Evolutionary conservation across 2,888 invertebrate genomes (phyloP), one percentile per base, ranked within the genome.

Genomic region (Morpho helenor): DNA sequence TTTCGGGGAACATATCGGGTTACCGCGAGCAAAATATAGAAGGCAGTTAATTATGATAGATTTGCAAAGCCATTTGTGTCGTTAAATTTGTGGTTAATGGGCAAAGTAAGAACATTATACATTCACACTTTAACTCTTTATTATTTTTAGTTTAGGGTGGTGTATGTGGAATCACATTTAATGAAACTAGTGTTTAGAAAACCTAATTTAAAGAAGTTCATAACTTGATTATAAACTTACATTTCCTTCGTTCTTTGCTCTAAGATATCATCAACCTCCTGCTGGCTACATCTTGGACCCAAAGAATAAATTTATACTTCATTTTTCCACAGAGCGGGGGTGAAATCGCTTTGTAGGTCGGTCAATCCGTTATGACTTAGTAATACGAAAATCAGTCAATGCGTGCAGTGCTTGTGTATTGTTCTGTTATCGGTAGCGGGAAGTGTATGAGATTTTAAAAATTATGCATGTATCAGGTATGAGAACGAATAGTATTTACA

Each of bases 261-360:
- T 72, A 62, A 64, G 63, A 59, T 56, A 52, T 63, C 64, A 67
- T 68, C 62, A 63, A 62, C 58, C 66, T 67, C 65, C 72, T 79
- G 79, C 79, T 78, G 76, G 77, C 68, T 70, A 72, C 76, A 77
- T 77, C 77, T 79, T 77, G 78, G 74, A 74, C 79, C 83, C 79
- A 73, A 79, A 82, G 74, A 80, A 77, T 72, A 77, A 79, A 79
- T 83, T 84, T 82, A 76, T 79, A 80, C 79, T 72, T 78, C 79
- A 79, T 83, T 84, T 82, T 76, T 79, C 80, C 79, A 78, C 67
- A 77, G 77, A 79, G 74, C 68, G 81, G 81, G 84, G 84, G 83
- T 76, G 83, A 75, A 73, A 68, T 66, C 63, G 62, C 66, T 67
- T 67, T 60, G 61, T 60, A 52, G 52, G 44, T 23, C 49, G 57